These are phyloP conservation scores for Drosophila anomalata DNA, from an alignment of 2,888 invertebrate species.

Conservation along the genomic window DNA sequence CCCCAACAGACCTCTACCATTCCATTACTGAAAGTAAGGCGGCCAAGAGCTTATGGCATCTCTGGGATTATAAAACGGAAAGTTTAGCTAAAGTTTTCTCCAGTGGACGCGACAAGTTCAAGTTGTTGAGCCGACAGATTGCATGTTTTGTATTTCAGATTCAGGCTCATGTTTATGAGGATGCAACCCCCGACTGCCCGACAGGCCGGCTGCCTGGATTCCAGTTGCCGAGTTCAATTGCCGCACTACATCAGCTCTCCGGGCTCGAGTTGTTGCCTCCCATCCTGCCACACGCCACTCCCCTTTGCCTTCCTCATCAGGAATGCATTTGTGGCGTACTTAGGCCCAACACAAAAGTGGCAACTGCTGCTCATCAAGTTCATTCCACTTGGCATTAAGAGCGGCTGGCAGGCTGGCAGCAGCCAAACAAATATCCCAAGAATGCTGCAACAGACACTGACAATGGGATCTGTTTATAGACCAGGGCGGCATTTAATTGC, in stretches of 20 bases:
- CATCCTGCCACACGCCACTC: not conserved
- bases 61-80: slow-evolving; percentile 26
- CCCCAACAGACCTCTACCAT: not conserved
- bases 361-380: slow-evolving; percentile 67
- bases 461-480: slow-evolving; percentile 75
- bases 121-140: slow-evolving; percentile 53
- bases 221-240: slow-evolving; percentile 63
- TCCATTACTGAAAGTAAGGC: slow-evolving; percentile 8
- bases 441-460: slow-evolving; percentile 70
- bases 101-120: slow-evolving; percentile 62
- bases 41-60: slow-evolving; percentile 3
- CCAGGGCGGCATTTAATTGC: slow-evolving; percentile 65
- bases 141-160: slow-evolving; percentile 64
- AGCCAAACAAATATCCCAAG: slow-evolving; percentile 61
- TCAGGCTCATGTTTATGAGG: slow-evolving; percentile 54
- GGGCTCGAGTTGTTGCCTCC: slow-evolving; percentile 10
- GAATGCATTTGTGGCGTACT: slow-evolving; percentile 53
- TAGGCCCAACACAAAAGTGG: slow-evolving; percentile 51
- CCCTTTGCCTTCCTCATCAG: slow-evolving; percentile 46
- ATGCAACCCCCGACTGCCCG: slow-evolving; percentile 3
- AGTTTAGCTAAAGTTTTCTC: slow-evolving; percentile 55
- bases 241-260: slow-evolving; percentile 37
- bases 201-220: not conserved
- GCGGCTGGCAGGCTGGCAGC: slow-evolving; percentile 32
- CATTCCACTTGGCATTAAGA: slow-evolving; percentile 77